Evolutionary conservation across 2,113 vertebrate species (phyloP), one percentile per base, ranked within the genome.

Genomic region (Riparia riparia): DNA sequence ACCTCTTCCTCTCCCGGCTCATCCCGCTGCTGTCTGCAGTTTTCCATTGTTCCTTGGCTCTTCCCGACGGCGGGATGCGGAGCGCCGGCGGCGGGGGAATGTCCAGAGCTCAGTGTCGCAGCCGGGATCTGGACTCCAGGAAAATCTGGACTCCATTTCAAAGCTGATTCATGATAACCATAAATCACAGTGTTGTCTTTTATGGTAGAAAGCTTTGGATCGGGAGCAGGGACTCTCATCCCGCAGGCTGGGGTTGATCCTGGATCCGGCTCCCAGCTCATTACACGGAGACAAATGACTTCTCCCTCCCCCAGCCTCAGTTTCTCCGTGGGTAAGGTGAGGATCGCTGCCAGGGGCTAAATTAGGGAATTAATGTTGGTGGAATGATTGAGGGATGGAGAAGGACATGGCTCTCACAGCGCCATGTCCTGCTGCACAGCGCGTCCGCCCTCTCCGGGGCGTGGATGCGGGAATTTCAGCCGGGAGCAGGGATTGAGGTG

Each of bases 21-120:
- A 8, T 57, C 51, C 51, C 0, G 0, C 32, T 0, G 0, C 44
- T 25, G 2, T 37, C 81, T 42, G 2, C 29, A 5, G 4, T 34
- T 17, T 41, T 34, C 74, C 24, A 1, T 61, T 54, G 58, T 57
- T n/a, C 82, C 26, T 21, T 10, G 39, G 32, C 66, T 87, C 34
- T 25, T 82, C 65, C 82, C 5, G 2, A 5, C 2, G 0, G 0
- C 10, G 63, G 57, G 60, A 37, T 21, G 50, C 1, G 2, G 16
- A 37, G 74, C 2, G 0, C 28, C 0, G 8, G 37, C 10, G 2
- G 53, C 6, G 51, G 9, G 29, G 21, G 2, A 5, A 49, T 7
- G 41, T 14, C 1, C 3, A 0, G 49, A 44, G 25, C 51, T 34
- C 2, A 0, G 44, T 3, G 11, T 14, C 17, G 1, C 86, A 49